Evolutionary conservation across 2,888 invertebrate genomes (phyloP).

Genomic region (Arctia plantaginis): DNA sequence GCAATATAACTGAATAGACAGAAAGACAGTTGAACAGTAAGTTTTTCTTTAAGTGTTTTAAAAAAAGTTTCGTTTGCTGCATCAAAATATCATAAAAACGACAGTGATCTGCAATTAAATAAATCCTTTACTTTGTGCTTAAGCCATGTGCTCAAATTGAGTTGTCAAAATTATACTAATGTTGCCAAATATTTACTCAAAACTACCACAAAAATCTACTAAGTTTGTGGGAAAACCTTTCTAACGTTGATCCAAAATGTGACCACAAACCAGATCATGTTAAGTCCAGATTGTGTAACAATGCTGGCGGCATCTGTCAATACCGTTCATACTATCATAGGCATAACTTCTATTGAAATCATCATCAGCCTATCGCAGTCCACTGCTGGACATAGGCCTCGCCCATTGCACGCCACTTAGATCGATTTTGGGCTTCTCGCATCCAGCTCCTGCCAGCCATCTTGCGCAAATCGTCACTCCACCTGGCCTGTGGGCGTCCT

Average conservation of each 20-base stretch:
- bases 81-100: neutral
- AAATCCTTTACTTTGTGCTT: neutral
- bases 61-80: neutral
- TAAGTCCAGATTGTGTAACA: constrained; percentile 55
- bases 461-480: too few relatives aligned
- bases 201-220: constrained; percentile 20
- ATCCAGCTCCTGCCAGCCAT: too few relatives aligned
- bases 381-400: too few relatives aligned
- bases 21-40: too few relatives aligned
- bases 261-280: constrained; percentile 55
- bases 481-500: too few relatives aligned
- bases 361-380: too few relatives aligned
- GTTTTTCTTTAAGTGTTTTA: too few relatives aligned
- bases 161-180: neutral
- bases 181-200: constrained; percentile 1
- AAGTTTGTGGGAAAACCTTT: constrained; percentile 44
- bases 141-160: neutral
- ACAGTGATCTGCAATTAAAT: neutral
- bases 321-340: constrained; percentile 45
- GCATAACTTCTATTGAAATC: constrained; percentile 13
- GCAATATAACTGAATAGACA: too few relatives aligned
- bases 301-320: constrained; percentile 55
- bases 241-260: constrained; percentile 51
- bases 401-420: too few relatives aligned
- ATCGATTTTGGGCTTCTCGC: too few relatives aligned